Percentiles rank a stretch among this genome's conserved stretches.
Evolutionary conservation across 2,797 vertebrate species (phyloP).

Genomic region (Crax fasciolata): DNA sequence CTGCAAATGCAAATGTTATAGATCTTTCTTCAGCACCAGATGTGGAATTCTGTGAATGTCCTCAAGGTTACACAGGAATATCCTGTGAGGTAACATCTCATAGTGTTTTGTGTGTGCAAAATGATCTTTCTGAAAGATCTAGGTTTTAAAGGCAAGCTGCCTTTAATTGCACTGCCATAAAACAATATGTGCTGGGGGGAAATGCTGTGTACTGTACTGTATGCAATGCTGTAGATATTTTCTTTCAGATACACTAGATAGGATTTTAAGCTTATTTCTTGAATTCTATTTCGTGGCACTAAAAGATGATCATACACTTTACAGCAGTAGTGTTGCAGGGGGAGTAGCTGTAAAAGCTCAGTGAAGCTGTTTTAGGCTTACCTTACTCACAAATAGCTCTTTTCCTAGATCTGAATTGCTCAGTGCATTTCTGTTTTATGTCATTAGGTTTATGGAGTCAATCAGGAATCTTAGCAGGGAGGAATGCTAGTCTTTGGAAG

Average conservation of each 20-base stretch:
- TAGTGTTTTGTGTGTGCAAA: not conserved
- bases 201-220: not conserved
- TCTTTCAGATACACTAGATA: not conserved
- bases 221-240: not conserved
- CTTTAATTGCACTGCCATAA: not conserved
- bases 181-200: not conserved
- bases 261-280: not conserved
- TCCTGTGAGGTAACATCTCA: constrained; percentile 91
- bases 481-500: not conserved
- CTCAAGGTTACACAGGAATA: constrained; percentile 91
- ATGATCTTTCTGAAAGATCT: not conserved
- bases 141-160: not conserved
- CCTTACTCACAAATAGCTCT: not conserved
- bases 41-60: constrained; percentile 94
- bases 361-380: not conserved
- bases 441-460: constrained; percentile 4
- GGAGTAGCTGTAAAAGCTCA: not conserved
- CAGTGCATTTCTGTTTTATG: not conserved
- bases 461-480: not conserved
- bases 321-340: not conserved
- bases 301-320: not conserved
- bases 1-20: constrained; percentile 82
- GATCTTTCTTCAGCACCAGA: constrained; percentile 81
- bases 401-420: not conserved
- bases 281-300: not conserved